phyloP scores from a whole-genome alignment of 2,888 invertebrate species.

The Atherix ibis region DNA sequence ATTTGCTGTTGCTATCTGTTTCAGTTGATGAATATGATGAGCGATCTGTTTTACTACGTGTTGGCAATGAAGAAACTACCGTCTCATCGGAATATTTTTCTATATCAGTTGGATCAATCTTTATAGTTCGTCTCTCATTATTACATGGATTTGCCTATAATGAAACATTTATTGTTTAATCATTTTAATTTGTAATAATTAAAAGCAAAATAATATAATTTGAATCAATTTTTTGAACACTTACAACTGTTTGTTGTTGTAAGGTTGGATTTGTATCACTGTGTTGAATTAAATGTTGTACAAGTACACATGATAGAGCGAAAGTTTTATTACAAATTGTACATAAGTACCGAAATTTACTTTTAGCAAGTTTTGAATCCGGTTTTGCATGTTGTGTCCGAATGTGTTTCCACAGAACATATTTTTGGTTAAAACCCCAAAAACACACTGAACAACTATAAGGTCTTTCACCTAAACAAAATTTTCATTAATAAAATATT shows the following conservation, averaged over 20 bases:
- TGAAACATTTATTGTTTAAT: background rate
- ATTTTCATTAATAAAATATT: constrained; percentile 1
- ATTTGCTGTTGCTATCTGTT: constrained; percentile 9
- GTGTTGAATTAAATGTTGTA: constrained; percentile 69
- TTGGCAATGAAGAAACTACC: constrained; percentile 24
- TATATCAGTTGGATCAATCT: constrained; percentile 17
- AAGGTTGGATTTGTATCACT: constrained; percentile 73
- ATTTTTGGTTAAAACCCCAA: constrained; percentile 73
- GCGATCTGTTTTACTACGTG: constrained; percentile 16
- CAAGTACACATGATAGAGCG: constrained; percentile 55
- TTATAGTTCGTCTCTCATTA: constrained; percentile 51
- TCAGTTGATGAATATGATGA: constrained; percentile 16
- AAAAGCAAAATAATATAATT: background rate
- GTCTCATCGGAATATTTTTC: constrained; percentile 30
- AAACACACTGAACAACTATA: constrained; percentile 78
- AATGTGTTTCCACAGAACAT: constrained; percentile 69
- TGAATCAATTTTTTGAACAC: background rate
- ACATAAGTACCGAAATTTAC: constrained; percentile 51
- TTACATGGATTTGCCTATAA: constrained; percentile 54
- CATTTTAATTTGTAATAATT: background rate
- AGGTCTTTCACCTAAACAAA: constrained; percentile 51
- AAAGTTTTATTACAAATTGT: constrained; percentile 59
- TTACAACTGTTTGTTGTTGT: constrained; percentile 55
- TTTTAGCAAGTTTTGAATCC: constrained; percentile 49
- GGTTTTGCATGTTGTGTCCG: constrained; percentile 73